These are phyloP conservation scores for Augochlora pura DNA, from an alignment of 1,140 invertebrate genomes.

Conservation along the genomic window DNA sequence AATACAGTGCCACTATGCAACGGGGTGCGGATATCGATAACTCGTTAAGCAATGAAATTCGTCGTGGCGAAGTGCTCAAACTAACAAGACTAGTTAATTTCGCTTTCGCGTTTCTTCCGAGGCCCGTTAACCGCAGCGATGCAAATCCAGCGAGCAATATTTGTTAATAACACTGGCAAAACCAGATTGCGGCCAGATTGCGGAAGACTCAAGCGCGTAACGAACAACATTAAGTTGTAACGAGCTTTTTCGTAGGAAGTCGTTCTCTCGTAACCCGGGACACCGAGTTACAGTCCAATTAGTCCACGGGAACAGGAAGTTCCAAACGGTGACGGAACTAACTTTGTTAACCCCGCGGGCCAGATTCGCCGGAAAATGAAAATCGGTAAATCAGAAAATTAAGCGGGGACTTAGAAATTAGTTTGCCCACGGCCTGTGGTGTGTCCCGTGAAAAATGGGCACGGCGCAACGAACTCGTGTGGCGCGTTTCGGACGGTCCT, in stretches of 20 bases:
- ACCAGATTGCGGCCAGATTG: neutral
- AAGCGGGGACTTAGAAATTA: too few relatives aligned
- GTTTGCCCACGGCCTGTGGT: too few relatives aligned
- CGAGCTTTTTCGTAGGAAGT: neutral
- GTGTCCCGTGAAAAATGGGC: too few relatives aligned
- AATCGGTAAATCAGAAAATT: slow-evolving; percentile 1
- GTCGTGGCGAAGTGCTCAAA: too few relatives aligned
- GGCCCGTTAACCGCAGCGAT: too few relatives aligned
- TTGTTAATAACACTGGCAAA: neutral
- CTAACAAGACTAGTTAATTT: too few relatives aligned
- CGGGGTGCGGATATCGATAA: too few relatives aligned
- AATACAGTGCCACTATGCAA: too few relatives aligned
- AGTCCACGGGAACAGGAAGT: neutral
- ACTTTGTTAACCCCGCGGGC: neutral
- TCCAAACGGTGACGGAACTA: neutral
- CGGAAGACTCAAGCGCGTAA: neutral
- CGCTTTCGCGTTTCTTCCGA: too few relatives aligned
- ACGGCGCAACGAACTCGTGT: too few relatives aligned
- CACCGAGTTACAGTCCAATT: slow-evolving; percentile 17
- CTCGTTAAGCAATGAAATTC: too few relatives aligned
- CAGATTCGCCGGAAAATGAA: neutral
- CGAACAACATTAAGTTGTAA: neutral
- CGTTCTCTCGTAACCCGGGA: neutral
- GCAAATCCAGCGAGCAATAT: neutral
- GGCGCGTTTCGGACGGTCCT: too few relatives aligned